Percentiles rank a stretch among this genome's conserved stretches.
Conservation (phyloP, 2,797 vertebrate species). For the Stomatorhinus walkeri region DNA sequence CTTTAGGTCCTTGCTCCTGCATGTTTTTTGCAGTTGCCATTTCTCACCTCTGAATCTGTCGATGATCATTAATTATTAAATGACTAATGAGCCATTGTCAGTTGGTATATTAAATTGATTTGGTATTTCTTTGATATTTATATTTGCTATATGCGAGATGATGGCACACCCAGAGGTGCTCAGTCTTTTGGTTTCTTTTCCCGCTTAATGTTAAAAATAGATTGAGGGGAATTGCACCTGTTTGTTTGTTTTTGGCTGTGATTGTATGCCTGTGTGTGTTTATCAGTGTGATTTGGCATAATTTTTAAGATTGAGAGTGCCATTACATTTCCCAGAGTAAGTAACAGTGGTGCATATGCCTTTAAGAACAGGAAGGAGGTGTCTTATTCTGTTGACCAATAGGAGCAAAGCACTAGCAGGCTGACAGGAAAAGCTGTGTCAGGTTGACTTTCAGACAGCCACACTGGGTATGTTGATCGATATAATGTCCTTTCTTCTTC, state of each 20-base stretch:
- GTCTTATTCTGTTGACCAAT: conserved; percentile 48
- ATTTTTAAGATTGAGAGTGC: not conserved
- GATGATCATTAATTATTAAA: conserved; percentile 5
- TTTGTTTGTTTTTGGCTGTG: not conserved
- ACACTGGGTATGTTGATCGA: conserved; percentile 17
- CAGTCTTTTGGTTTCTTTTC: not conserved
- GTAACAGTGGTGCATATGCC: conserved; percentile 41
- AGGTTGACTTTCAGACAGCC: conserved; percentile 40
- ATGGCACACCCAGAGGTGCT: conserved; percentile 1
- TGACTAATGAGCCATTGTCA: not conserved
- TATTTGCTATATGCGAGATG: not conserved
- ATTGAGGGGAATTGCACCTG: not conserved
- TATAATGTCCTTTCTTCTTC: conserved; percentile 12
- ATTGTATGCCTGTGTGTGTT: conserved; percentile 4
- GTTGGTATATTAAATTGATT: not conserved
- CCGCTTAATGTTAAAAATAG: not conserved
- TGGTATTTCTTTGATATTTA: not conserved
- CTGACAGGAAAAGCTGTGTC: conserved; percentile 58
- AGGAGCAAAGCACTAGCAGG: conserved; percentile 31
- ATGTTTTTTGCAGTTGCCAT: not conserved
- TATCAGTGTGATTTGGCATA: not conserved
- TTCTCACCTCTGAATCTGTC: not conserved
- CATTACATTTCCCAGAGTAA: not conserved
- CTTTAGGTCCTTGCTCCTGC: not conserved
- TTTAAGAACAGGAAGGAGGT: conserved; percentile 52